Evolutionary conservation across 1,140 invertebrate species (phyloP), one percentile per base, ranked within the genome.

Genomic region (Ephestia elutella): DNA sequence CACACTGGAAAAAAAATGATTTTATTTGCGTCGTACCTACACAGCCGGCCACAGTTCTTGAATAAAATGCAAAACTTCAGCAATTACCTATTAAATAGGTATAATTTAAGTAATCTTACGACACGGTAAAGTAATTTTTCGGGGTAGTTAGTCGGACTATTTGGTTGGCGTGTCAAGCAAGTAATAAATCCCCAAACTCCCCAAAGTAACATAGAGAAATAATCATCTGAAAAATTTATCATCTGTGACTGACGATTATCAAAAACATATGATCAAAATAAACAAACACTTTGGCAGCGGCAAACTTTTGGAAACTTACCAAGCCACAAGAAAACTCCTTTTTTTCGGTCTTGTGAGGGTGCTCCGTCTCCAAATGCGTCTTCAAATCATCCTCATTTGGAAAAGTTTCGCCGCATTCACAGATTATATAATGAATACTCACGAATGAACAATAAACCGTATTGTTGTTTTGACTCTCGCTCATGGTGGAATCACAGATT

Each of bases 391-490:
- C 75, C 59, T 85, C 82, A 0, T 70, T 75, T 2, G 80, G 75
- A 71, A 83, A 83, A 51, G 78, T 83, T 68, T 85, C 80, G 0
- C 80, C 82, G 49, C 82, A 85, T 68, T 83, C 80, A 82, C 82
- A 85, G 80, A 85, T 80, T 70, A 83, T 78, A 66, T 83, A 85
- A 57, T 85, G 77, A 62, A 79, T 83, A 59, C 82, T 83, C 48
- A 85, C 82, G 60, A 83, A 85, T 21, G 82, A 83, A 67, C 82
- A 85, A 68, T 80, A 82, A 72, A 81, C 77, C 68, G 72, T 84
- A 63, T 80, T 62, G n/a, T 51, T 44, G 17, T 71, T 44, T 44
- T 44, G 13, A 44, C 13, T 44, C 1, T 44, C 38, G 38, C 38
- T 44, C 38, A 10, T 10, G 13, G 35, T 66, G 5, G 56, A 19